Evolutionary conservation across 2,797 vertebrate species (phyloP), one percentile per base, ranked within the genome.

Genomic region (Lycodopsis pacificus): DNA sequence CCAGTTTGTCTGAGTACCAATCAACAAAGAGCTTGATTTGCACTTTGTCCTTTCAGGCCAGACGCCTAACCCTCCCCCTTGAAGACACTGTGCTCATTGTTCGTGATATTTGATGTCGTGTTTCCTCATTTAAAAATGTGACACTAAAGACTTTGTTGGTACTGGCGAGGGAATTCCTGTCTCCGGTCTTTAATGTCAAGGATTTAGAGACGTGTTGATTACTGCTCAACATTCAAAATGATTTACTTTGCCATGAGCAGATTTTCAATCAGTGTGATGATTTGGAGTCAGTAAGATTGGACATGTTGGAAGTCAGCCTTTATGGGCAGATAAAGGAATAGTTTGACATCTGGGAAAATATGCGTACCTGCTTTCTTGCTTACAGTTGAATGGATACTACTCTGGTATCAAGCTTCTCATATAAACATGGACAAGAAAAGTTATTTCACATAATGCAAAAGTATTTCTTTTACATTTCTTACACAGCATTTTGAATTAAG

Each of bases 1-100:
- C 86, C 83, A 62, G 81, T 80, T 84, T 85, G 81, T 77, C 76
- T 69, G 75, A 82, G 83, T 56, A 70, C 77, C 82, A 82, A 69
- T 85, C 76, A 77, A 76, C 82, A 84, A 84, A 46, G 83, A 53
- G 58, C 76, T 71, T 76, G 67, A 81, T 81, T 84, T 77, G 69
- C 68, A 66, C 78, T 44, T 51, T 76, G n/a, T 57, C 54, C 38
- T 58, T 56, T 46, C 1, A 11, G 25, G 27, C 46, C 46, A 48
- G 57, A 78, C 51, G 61, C 54, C 40, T 30, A 42, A 40, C n/a
- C 38, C 42, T 77, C 49, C 30, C 72, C 70, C 62, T 46, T 0
- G 56, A 78, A 77, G 51, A 80, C 54, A n/a, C 40, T 20, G 5
- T 7, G 17, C 65, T 80, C 58, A 20, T 78, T 25, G 61, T 74